These are phyloP conservation scores for Cotesia glomerata DNA, from an alignment of 1,140 invertebrate species.

Conservation along the genomic window DNA sequence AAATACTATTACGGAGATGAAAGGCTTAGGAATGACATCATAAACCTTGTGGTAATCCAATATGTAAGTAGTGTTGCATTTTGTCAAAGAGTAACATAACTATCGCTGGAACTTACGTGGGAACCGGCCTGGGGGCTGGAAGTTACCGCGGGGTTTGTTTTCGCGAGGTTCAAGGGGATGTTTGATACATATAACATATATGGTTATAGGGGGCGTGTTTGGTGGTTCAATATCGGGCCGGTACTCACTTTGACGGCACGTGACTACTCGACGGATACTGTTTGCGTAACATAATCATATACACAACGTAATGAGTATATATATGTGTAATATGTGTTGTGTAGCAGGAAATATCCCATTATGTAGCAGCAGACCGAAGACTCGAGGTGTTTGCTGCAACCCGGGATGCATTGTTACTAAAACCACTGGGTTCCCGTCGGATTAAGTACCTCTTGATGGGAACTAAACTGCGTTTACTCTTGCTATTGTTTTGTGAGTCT, in stretches of 20 bases:
- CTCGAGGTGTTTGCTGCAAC: constrained; percentile 19
- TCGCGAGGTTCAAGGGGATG: constrained; percentile 7
- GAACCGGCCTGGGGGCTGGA: too few species aligned
- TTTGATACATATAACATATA: constrained; percentile 28
- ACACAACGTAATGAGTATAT: constrained; percentile 29
- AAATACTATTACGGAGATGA: too few species aligned
- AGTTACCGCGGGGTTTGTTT: too few species aligned
- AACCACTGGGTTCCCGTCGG: constrained; percentile 28
- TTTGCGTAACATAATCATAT: constrained; percentile 56
- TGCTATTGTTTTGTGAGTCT: neutral
- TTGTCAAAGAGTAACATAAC: too few species aligned
- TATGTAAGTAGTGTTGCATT: neutral
- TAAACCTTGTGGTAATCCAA: too few species aligned
- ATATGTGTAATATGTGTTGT: constrained; percentile 9
- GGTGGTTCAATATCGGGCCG: constrained; percentile 47
- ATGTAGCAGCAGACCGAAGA: neutral
- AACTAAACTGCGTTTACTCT: constrained; percentile 46
- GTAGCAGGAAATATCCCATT: neutral
- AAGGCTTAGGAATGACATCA: too few species aligned
- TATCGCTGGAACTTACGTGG: too few species aligned
- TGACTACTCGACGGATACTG: constrained; percentile 43
- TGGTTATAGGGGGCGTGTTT: constrained; percentile 45
- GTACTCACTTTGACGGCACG: constrained; percentile 55
- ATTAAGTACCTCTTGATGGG: constrained; percentile 60
- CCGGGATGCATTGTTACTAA: constrained; percentile 21